These are phyloP conservation scores for Cephalotes varians DNA, from an alignment of 2,888 invertebrate genomes.

Conservation along the genomic window DNA sequence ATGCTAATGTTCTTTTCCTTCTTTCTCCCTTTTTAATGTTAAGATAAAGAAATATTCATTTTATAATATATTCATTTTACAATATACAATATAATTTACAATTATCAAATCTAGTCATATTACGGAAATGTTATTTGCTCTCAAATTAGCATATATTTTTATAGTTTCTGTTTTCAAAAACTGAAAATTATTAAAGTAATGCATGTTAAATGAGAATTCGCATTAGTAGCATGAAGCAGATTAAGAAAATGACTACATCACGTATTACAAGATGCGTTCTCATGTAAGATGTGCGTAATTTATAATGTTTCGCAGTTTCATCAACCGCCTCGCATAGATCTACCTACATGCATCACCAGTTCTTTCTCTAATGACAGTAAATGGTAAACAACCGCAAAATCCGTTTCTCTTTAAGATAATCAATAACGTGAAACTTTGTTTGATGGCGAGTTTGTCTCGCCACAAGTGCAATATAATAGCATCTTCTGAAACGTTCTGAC, in stretches of 20 bases:
- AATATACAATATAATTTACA: background rate
- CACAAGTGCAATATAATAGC: background rate
- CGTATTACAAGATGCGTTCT: constrained; percentile 12
- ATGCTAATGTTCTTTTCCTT: background rate
- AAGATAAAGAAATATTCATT: background rate
- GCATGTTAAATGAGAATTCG: background rate
- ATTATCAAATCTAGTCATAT: background rate
- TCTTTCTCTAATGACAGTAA: constrained; percentile 51
- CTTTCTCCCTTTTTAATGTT: background rate
- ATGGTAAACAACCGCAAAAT: constrained; percentile 63
- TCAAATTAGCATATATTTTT: background rate
- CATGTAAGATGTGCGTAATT: background rate
- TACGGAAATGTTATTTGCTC: background rate
- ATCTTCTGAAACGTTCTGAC: constrained; percentile 33
- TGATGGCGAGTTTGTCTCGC: constrained; percentile 35
- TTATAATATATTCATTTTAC: background rate
- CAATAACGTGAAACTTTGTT: constrained; percentile 51
- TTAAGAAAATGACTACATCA: background rate
- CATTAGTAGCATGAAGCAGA: background rate
- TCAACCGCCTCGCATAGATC: constrained; percentile 13
- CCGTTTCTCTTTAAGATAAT: constrained; percentile 60
- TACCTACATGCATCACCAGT: constrained; percentile 13
- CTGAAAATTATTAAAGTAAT: background rate
- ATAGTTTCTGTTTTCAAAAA: background rate
- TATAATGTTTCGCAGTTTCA: constrained; percentile 19